Conservation (phyloP, 2,797 vertebrate species). For the Odontamblyopus lacepedii region DNA sequence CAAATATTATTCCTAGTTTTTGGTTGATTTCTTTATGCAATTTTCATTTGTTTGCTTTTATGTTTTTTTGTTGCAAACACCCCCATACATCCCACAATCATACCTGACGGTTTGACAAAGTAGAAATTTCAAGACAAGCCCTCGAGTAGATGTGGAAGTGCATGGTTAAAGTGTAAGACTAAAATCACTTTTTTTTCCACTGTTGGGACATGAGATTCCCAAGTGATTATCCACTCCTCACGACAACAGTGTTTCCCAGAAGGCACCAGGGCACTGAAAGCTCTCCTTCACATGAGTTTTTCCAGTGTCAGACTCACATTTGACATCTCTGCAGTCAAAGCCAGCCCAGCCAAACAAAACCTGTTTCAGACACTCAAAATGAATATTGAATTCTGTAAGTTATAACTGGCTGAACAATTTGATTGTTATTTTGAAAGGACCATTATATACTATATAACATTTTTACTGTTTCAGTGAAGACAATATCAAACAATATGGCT, state of each 20-base stretch:
- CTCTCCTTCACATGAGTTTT: neutral
- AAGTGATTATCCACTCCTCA: neutral
- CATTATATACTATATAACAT: too few relatives aligned
- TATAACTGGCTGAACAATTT: neutral
- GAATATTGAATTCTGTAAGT: too few relatives aligned
- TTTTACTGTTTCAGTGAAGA: too few relatives aligned
- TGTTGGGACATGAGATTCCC: neutral
- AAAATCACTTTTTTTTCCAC: neutral
- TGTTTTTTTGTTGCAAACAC: too few relatives aligned
- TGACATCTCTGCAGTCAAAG: neutral
- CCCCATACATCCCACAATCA: too few relatives aligned
- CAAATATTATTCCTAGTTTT: too few relatives aligned
- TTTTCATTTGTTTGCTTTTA: too few relatives aligned
- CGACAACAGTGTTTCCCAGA: neutral
- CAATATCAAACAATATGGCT: too few relatives aligned
- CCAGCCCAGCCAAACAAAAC: neutral
- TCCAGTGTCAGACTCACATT: neutral
- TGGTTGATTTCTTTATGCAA: too few relatives aligned
- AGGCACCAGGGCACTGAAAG: neutral
- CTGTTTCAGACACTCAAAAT: neutral
- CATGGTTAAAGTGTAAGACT: neutral
- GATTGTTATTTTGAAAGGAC: neutral
- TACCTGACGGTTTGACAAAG: neutral
- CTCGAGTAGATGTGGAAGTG: neutral
- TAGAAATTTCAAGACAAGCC: neutral